Conservation (phyloP, 2,888 invertebrate species). For the Ormyrus pomaceus region DNA sequence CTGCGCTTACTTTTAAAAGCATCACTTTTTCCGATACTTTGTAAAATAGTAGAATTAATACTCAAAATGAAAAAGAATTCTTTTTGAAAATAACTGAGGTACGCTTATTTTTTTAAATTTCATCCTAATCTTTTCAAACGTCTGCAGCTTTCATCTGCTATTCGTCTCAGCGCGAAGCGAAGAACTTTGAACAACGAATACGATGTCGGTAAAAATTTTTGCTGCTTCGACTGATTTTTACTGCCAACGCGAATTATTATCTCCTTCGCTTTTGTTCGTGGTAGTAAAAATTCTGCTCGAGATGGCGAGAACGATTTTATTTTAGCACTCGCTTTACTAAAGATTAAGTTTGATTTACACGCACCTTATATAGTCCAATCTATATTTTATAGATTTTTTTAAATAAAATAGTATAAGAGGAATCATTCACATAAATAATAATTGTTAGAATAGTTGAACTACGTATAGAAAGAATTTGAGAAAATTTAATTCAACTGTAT, state of each 20-base stretch:
- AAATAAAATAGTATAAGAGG: background rate
- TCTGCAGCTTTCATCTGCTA: background rate
- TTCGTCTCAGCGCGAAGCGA: background rate
- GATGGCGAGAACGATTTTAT: slow-evolving; percentile 27
- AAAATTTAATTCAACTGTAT: too few relatives aligned
- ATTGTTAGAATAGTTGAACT: too few relatives aligned
- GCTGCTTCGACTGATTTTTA: slow-evolving; percentile 42
- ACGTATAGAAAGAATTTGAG: too few relatives aligned
- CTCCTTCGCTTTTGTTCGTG: slow-evolving; percentile 31
- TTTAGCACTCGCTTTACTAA: slow-evolving; percentile 25
- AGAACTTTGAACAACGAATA: slow-evolving; percentile 10
- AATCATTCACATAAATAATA: too few relatives aligned
- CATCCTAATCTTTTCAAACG: too few relatives aligned
- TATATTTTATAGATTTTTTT: slow-evolving; percentile 14
- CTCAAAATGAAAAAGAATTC: too few relatives aligned
- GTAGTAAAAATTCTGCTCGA: slow-evolving; percentile 38
- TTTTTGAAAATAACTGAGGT: too few relatives aligned
- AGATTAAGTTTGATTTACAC: slow-evolving; percentile 38
- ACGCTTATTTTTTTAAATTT: background rate
- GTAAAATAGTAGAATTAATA: too few relatives aligned
- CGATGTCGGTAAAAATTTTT: slow-evolving; percentile 38
- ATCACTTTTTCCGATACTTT: too few relatives aligned
- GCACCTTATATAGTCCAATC: background rate
- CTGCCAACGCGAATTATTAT: slow-evolving; percentile 32
- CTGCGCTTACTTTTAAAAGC: too few relatives aligned